phyloP scores from a whole-genome alignment of 2,797 vertebrate genomes.

The Prunella strophiata region DNA sequence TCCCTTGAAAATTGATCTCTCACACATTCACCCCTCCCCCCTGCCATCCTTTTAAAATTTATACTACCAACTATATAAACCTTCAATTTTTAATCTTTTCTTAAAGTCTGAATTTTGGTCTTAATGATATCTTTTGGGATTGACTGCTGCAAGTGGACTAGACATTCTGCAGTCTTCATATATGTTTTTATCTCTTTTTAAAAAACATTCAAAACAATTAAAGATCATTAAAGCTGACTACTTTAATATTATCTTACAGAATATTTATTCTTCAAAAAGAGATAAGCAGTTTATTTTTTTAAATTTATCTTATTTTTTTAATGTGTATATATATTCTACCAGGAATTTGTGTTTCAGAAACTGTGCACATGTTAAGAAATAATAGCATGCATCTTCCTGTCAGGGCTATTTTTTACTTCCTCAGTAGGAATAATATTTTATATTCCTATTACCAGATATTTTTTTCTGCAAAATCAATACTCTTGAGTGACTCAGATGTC shows the following conservation, averaged over 20 bases:
- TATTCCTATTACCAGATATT: neutral
- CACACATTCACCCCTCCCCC: accelerated
- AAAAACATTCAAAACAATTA: neutral
- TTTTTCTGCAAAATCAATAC: neutral
- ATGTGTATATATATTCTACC: neutral
- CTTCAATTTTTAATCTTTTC: neutral
- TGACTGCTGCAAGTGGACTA: neutral
- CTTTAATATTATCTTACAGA: neutral
- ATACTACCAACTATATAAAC: neutral
- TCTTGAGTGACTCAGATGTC: neutral
- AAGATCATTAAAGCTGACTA: neutral
- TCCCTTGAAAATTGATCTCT: neutral
- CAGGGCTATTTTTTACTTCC: neutral
- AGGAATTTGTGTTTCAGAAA: neutral
- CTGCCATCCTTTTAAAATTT: neutral
- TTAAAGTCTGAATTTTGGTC: neutral
- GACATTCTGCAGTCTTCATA: neutral
- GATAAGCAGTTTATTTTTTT: neutral
- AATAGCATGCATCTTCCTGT: neutral
- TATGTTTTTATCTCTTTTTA: neutral
- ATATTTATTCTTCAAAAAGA: neutral
- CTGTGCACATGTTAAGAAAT: neutral
- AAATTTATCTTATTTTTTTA: neutral
- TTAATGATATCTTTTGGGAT: neutral
- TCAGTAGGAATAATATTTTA: neutral